Evolutionary conservation across 23 tunicate species (phyloP), one percentile per base, ranked within the genome.

Genomic region (Styela clava): DNA sequence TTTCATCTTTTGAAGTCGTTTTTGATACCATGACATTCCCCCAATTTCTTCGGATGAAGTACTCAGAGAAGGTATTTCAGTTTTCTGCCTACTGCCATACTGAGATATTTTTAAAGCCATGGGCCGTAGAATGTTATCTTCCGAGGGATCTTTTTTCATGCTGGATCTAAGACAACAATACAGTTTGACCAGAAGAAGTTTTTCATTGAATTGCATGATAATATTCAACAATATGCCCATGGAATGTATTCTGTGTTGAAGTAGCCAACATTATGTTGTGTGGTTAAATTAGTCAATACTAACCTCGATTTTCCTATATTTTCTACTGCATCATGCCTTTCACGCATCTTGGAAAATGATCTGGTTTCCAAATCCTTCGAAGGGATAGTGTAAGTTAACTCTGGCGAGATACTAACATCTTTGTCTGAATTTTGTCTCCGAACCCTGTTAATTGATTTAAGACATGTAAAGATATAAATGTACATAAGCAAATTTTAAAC

Each of bases 61-160:
- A 5, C 12, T 12, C 7, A 12, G 12, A 12, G 56, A 44, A 5
- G 56, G 12, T 44, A 5, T 12, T 44, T 12, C 9, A 44, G 12
- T 5, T 5, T 12, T 5, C 12, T 7, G 56, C 7, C 63, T 85
- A 34, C 62, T 33, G 21, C 70, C 70, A 80, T 92, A 92, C 44
- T 87, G 83, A 88, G 92, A 92, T 34, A 89, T 78, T n/a, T 85
- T 89, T 22, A 78, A 74, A 18, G 90, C 83, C 31, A 86, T 73
- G n/a, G 89, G 89, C 16, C 87, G 79, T 36, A 91, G 34, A 18
- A 85, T 68, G 31, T 91, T 91, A 37, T 86, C 97, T 51, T 91
- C 97, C 28, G 97, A 86, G n/a, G n/a, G n/a, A 81, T 86, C 91
- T 7, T 69, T 35, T 3, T 83, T 44, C 12, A 12, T 44, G 56